Evolutionary conservation across 2,797 vertebrate genomes (phyloP), one percentile per base, ranked within the genome.

Genomic region (Garrulus glandarius): DNA sequence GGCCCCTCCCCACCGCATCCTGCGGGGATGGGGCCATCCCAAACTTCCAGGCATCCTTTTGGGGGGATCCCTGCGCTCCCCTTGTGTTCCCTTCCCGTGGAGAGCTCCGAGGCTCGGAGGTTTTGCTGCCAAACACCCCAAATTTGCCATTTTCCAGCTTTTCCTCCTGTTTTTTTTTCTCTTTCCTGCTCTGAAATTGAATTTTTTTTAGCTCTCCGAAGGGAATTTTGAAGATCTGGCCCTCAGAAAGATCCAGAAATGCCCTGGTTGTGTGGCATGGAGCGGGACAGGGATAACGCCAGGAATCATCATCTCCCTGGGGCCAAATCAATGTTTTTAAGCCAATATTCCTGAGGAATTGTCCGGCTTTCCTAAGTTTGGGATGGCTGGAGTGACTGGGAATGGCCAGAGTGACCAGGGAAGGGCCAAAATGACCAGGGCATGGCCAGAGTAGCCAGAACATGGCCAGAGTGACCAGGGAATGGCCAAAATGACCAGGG

Each of bases 21-120:
- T 19, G 29, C 50, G 29, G 50, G 50, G 30, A 19, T 19, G 29
- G 16, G 50, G 50, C 49, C 34, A 9, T 36, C 76, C 84, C 32
- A 21, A 52, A 15, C 15, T 1, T 2, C 30, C 63, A 50, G 10
- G 5, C 7, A 3, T 11, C 7, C 2, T 21, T 53, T 8, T 5
- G 3, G 15, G 26, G 49, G 26, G 49, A 50, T 27, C 49, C 26
- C 49, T 50, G 47, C 24, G 47, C 47, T 26, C 12, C 46, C 46
- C 13, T 47, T 56, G 19, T 13, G 34, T 49, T 21, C 44, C 18
- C 22, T 1, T 17, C 39, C 37, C 52, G 1, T 4, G 24, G 50
- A 20, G 17, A 56, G 27, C 56, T 16, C 0, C 6, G 24, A 14
- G 10, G 26, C 6, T 63, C 2, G 0, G 7, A 59, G 22, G n/a